These are phyloP conservation scores for Carpatolechia fugitivella DNA, from an alignment of 2,888 invertebrate genomes.

Conservation along the genomic window DNA sequence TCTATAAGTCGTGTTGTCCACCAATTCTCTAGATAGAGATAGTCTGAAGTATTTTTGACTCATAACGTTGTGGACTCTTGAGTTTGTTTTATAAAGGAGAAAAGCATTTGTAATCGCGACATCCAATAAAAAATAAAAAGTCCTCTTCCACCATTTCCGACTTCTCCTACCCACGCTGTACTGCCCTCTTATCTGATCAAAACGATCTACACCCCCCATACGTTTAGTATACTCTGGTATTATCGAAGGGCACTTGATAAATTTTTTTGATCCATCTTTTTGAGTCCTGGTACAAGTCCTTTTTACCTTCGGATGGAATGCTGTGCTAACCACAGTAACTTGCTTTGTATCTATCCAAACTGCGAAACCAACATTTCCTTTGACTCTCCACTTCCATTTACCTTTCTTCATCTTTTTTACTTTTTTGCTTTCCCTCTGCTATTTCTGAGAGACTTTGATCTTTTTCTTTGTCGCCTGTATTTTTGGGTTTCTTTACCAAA, in stretches of 20 bases:
- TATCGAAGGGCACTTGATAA: constrained; percentile 17
- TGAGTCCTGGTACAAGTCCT: constrained; percentile 20
- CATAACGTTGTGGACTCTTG: background rate
- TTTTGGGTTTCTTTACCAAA: background rate
- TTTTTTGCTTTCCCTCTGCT: constrained; percentile 15
- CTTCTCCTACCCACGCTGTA: constrained; percentile 17
- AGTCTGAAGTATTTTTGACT: no score
- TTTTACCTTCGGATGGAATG: constrained; percentile 18
- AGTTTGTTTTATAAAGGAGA: constrained; percentile 15
- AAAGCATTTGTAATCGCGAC: constrained; percentile 24
- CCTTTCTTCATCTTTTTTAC: constrained; percentile 19
- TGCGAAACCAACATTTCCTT: constrained; percentile 17
- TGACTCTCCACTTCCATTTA: constrained; percentile 21
- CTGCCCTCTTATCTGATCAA: constrained; percentile 20
- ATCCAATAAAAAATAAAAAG: constrained; percentile 23
- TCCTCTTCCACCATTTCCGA: constrained; percentile 21
- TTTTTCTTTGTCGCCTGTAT: background rate
- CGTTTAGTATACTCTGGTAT: constrained; percentile 21
- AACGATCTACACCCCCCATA: constrained; percentile 23
- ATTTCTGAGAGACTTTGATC: constrained; percentile 15
- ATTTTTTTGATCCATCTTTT: constrained; percentile 22
- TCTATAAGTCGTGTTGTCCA: background rate
- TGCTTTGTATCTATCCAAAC: constrained; percentile 19
- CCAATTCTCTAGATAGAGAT: no score
- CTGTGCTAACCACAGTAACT: constrained; percentile 19